Percentiles rank a stretch among this genome's conserved stretches.
phyloP scores from a whole-genome alignment of 1,140 invertebrate species.

The Lordiphosa collinella region DNA sequence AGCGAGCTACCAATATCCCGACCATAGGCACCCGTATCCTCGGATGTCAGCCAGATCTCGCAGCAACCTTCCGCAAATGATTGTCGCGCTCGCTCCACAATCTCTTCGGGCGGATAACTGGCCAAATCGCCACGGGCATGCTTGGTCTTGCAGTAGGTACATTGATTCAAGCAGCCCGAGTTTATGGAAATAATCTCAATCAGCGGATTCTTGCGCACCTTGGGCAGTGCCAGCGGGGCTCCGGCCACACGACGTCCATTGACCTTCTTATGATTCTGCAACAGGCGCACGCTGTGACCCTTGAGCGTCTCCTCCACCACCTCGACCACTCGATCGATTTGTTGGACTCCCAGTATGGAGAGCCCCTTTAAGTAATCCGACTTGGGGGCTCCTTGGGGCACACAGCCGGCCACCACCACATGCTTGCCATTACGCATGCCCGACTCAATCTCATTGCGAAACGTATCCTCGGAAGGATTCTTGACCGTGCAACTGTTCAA shows the following conservation, averaged over 20 bases:
- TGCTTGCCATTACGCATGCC: slow-evolving; percentile 89
- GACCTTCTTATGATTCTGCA: slow-evolving; percentile 91
- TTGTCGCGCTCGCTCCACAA: slow-evolving; percentile 88
- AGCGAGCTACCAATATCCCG: slow-evolving; percentile 94
- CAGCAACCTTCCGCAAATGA: slow-evolving; percentile 95
- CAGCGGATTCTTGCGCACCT: slow-evolving; percentile 96
- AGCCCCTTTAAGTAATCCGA: slow-evolving; percentile 88
- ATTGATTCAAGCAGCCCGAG: slow-evolving; percentile 98
- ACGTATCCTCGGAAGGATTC: slow-evolving; percentile 97
- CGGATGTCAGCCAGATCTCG: slow-evolving; percentile 99
- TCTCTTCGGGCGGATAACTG: slow-evolving; percentile 94
- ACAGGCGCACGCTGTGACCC: slow-evolving; percentile 85
- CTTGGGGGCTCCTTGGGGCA: slow-evolving; percentile 93
- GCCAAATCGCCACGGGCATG: slow-evolving; percentile 97
- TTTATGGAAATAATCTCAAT: slow-evolving; percentile 99
- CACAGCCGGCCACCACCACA: slow-evolving; percentile 97
- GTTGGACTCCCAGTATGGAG: slow-evolving; percentile 96
- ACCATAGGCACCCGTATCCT: slow-evolving; percentile 98
- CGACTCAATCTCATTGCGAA: slow-evolving; percentile 93
- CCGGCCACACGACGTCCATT: slow-evolving; percentile 92
- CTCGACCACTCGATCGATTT: slow-evolving; percentile 98
- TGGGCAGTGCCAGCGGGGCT: slow-evolving; percentile 92
- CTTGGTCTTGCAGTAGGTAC: slow-evolving; percentile 99
- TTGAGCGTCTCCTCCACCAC: slow-evolving; percentile 99
- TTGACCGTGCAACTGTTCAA: slow-evolving; percentile 99